These are phyloP conservation scores for Aporophyla nigra DNA, from an alignment of 2,888 invertebrate genomes.

Conservation along the genomic window DNA sequence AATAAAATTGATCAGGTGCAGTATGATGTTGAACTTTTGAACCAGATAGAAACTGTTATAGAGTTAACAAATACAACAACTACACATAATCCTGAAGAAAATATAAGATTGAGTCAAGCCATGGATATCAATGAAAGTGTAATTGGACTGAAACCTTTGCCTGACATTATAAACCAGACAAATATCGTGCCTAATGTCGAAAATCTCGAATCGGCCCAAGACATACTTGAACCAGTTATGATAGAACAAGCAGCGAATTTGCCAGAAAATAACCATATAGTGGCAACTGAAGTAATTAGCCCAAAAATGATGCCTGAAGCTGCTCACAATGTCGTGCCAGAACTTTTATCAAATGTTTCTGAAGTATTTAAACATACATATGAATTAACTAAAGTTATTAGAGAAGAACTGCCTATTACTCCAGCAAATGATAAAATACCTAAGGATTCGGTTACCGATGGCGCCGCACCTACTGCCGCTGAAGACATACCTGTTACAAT, in stretches of 20 bases:
- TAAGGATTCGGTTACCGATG: background rate
- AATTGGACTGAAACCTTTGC: conserved; percentile 57
- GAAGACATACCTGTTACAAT: conserved; percentile 3
- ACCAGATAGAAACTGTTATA: conserved; percentile 4
- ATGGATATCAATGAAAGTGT: conserved; percentile 64
- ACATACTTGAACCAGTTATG: background rate
- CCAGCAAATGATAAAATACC: conserved; percentile 24
- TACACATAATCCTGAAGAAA: conserved; percentile 9
- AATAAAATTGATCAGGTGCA: conserved; percentile 5
- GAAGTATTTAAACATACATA: background rate
- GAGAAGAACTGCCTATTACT: background rate
- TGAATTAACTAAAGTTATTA: conserved; percentile 9
- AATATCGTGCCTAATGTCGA: conserved; percentile 31
- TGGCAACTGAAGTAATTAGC: background rate
- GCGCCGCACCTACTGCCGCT: background rate
- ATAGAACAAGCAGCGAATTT: background rate
- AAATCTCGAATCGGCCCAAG: conserved; percentile 1
- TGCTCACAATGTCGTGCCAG: conserved; percentile 21
- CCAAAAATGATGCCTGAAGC: conserved; percentile 14
- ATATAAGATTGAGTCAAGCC: conserved; percentile 9
- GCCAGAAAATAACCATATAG: background rate
- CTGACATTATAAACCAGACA: conserved; percentile 69
- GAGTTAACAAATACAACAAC: conserved; percentile 26
- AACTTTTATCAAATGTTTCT: conserved; percentile 40
- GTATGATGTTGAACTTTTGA: conserved; percentile 13